Evolutionary conservation across 2,113 vertebrate genomes (phyloP).

Genomic region (Tachysurus fulvidraco): DNA sequence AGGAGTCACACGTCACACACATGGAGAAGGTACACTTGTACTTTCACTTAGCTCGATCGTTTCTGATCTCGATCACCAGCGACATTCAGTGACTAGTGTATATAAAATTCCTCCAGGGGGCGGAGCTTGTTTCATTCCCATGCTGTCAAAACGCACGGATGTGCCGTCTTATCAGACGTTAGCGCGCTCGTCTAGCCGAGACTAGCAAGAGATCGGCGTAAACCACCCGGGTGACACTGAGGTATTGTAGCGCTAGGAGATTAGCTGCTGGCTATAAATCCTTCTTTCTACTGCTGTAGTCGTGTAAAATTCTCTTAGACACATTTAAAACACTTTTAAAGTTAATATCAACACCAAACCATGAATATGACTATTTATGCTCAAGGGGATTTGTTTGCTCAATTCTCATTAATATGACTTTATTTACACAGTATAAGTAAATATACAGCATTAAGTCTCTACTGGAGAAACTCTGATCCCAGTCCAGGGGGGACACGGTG

Average conservation of each 20-base stretch:
- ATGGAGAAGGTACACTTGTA: background rate
- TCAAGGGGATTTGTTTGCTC: too few species aligned
- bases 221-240: background rate
- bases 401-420: too few species aligned
- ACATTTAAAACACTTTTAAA: background rate
- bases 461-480: too few species aligned
- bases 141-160: background rate
- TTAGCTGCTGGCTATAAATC: background rate
- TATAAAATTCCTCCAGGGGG: background rate
- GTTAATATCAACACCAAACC: background rate
- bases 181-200: background rate
- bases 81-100: background rate
- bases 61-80: background rate
- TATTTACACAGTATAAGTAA: background rate
- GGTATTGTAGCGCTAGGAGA: background rate
- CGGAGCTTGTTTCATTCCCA: background rate
- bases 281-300: background rate
- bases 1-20: too few species aligned
- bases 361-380: background rate
- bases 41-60: background rate
- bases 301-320: too few species aligned
- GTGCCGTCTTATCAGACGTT: background rate
- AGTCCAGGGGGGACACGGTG: too few species aligned
- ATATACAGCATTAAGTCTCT: background rate
- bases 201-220: background rate